phyloP scores from a whole-genome alignment of 2,888 invertebrate species.

The Schizotus pectinicornis region DNA sequence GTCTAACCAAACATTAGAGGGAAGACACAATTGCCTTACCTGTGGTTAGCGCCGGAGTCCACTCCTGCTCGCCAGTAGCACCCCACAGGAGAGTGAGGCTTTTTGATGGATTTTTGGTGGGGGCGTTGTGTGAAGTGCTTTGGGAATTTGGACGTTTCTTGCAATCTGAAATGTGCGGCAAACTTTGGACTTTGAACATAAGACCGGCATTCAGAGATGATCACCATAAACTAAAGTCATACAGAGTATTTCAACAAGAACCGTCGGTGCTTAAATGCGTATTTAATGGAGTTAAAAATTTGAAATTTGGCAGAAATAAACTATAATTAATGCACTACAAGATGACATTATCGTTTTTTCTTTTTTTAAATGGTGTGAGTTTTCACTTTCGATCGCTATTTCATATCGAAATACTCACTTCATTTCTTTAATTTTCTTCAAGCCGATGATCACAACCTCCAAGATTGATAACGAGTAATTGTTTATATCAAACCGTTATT shows the following conservation, averaged over 20 bases:
- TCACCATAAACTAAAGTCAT: neutral
- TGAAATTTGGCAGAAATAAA: too few relatives aligned
- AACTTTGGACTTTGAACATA: too few relatives aligned
- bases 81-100: conserved; percentile 85
- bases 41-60: conserved; percentile 95
- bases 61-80: conserved; percentile 95
- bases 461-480: too few relatives aligned
- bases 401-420: too few relatives aligned
- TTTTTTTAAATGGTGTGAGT: too few relatives aligned
- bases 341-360: too few relatives aligned
- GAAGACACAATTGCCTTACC: conserved; percentile 64
- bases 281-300: conserved; percentile 1
- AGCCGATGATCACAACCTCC: too few relatives aligned
- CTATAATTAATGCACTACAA: too few relatives aligned
- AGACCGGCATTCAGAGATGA: conserved; percentile 3
- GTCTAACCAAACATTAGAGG: neutral
- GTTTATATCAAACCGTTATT: too few relatives aligned
- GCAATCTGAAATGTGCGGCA: conserved; percentile 49
- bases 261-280: neutral
- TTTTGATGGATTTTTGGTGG: conserved; percentile 55
- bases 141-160: conserved; percentile 57
- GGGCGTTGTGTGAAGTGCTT: conserved; percentile 52
- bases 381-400: too few relatives aligned
- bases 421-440: too few relatives aligned
- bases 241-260: too few relatives aligned